phyloP scores from a whole-genome alignment of 1,140 invertebrate genomes.

The Epicauta chinensis region DNA sequence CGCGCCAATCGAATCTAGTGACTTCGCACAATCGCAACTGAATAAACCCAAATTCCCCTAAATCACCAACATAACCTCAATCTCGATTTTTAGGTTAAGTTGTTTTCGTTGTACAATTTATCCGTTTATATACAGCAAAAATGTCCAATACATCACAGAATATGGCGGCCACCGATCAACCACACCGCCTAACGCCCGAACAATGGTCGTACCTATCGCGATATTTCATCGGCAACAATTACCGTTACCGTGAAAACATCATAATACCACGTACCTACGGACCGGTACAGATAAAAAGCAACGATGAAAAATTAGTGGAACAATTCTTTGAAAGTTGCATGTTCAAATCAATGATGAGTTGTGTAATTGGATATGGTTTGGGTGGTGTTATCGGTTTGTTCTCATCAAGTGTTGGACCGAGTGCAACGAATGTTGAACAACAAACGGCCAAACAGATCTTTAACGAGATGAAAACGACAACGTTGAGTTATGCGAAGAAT shows the following conservation, averaged over 20 bases:
- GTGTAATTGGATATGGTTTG: conserved; percentile 86
- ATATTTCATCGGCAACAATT: conserved; percentile 58
- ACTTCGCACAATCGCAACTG: no score
- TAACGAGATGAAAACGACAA: conserved; percentile 86
- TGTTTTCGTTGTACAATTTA: no score
- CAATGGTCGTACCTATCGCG: conserved; percentile 48
- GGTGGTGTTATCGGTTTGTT: conserved; percentile 93
- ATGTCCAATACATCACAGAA: background rate
- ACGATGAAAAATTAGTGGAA: conserved; percentile 85
- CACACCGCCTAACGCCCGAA: conserved; percentile 29
- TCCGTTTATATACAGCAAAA: no score
- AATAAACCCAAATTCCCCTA: no score
- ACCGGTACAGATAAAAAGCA: conserved; percentile 71
- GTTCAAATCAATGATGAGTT: conserved; percentile 86
- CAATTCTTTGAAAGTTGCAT: conserved; percentile 82
- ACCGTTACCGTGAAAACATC: conserved; percentile 69
- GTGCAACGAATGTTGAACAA: conserved; percentile 69
- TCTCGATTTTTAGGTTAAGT: no score
- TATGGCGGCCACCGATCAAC: no score
- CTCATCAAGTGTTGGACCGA: conserved; percentile 91
- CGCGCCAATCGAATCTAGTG: no score
- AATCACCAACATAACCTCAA: no score
- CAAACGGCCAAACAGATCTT: conserved; percentile 80
- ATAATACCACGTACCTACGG: conserved; percentile 72
- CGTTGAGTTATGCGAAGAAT: conserved; percentile 92